A percentile compares a stretch with the other conserved stretches of the same genome.
Evolutionary conservation across 1,140 invertebrate genomes (phyloP).

Genomic region (Calycopis cecrops): DNA sequence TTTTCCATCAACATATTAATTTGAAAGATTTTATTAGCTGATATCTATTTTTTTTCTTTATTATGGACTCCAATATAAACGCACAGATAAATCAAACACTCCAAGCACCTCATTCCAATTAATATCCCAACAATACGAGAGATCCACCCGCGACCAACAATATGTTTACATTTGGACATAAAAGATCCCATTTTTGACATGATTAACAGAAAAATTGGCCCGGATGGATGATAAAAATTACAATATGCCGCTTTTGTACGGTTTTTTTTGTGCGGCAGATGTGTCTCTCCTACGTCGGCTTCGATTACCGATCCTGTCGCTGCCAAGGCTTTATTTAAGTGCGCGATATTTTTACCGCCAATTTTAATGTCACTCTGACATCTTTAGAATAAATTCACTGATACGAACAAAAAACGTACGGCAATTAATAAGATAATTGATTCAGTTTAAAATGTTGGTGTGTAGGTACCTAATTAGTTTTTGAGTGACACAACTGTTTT

Average conservation of each 20-base stretch:
- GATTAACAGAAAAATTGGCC: conserved; percentile 17
- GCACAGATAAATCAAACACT: conserved; percentile 3
- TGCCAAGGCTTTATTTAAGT: conserved; percentile 27
- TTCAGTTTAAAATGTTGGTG: too few relatives aligned
- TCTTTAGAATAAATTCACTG: conserved; percentile 15
- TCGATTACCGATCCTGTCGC: conserved; percentile 29
- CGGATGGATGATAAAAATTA: conserved; percentile 22
- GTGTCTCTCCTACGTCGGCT: conserved; percentile 25
- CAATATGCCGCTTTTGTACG: conserved; percentile 24
- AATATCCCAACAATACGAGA: conserved; percentile 9
- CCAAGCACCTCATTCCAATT: conserved; percentile 4
- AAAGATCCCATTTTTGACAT: conserved; percentile 9
- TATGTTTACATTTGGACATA: conserved; percentile 10
- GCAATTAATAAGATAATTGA: too few relatives aligned
- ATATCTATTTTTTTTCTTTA: too few relatives aligned
- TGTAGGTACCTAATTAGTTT: too few relatives aligned
- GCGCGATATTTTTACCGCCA: conserved; percentile 24
- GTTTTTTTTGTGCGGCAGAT: conserved; percentile 32
- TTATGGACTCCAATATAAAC: too few relatives aligned
- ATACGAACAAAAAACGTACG: neutral
- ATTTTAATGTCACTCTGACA: conserved; percentile 10
- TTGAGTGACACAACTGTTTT: too few relatives aligned
- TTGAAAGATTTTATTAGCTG: too few relatives aligned
- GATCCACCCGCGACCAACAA: conserved; percentile 7
- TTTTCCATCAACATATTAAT: too few relatives aligned